These are phyloP conservation scores for Phyllotreta cruciferae DNA, from an alignment of 2,888 invertebrate genomes.

Conservation along the genomic window DNA sequence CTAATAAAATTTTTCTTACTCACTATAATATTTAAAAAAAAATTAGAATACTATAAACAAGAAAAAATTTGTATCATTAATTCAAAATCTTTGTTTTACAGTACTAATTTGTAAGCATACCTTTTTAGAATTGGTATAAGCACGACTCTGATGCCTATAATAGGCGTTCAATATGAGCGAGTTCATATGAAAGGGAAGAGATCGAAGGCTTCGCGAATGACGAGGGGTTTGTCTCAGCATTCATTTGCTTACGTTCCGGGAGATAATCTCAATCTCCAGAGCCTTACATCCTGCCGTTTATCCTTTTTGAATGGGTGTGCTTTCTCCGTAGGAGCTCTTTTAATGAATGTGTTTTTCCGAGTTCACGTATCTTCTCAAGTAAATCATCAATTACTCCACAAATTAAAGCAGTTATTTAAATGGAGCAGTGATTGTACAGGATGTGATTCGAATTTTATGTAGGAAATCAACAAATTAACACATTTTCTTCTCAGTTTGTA, in stretches of 20 bases:
- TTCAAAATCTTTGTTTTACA: too few relatives aligned
- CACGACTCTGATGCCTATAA: conserved; percentile 5
- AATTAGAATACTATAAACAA: too few relatives aligned
- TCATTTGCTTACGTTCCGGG: conserved; percentile 31
- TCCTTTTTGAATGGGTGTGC: conserved; percentile 17
- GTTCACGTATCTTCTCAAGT: conserved; percentile 11
- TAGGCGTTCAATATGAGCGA: conserved; percentile 24
- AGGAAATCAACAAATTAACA: too few relatives aligned
- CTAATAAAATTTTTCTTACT: too few relatives aligned
- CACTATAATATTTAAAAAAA: too few relatives aligned
- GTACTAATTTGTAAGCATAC: too few relatives aligned
- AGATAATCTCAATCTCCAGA: conserved; percentile 28
- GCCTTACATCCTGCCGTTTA: conserved; percentile 6
- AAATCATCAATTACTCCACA: conserved; percentile 18
- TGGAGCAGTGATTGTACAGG: neutral
- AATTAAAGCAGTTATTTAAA: conserved; percentile 18
- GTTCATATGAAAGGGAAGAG: conserved; percentile 30
- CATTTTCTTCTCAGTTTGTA: too few relatives aligned
- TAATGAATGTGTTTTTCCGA: conserved; percentile 28
- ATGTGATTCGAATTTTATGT: neutral
- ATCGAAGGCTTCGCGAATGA: conserved; percentile 28
- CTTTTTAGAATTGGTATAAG: neutral
- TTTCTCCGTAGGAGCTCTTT: conserved; percentile 12
- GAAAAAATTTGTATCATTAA: too few relatives aligned
- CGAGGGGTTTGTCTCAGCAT: conserved; percentile 29